Evolutionary conservation across 2,797 vertebrate species (phyloP), one percentile per base, ranked within the genome.

Genomic region (Cuculus canorus): DNA sequence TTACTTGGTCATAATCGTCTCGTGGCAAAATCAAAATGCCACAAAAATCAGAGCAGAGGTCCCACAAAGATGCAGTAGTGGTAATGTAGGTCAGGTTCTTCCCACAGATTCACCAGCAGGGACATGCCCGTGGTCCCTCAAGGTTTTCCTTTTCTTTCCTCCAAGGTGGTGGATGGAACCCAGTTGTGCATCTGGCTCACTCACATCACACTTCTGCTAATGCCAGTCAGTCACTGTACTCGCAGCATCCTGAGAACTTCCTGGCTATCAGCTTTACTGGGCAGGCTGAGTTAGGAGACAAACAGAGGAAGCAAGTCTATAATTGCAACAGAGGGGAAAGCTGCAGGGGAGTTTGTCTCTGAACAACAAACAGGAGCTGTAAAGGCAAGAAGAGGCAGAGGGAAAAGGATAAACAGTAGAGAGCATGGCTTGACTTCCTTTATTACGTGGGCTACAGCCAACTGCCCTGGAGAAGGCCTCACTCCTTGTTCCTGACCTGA

Each of bases 271-370:
- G 82, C 76, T 86, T 2, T 5, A 14, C 35, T 11, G 73, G 90
- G 77, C 81, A 64, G 60, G 83, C 69, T 27, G 81, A 60, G 77
- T 0, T 32, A 24, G 73, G 94, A 82, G 84, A 82, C 35, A 18
- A 81, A 24, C 43, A 48, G 81, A 76, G 82, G 89, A 93, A 94
- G 79, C 71, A 33, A 91, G 66, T 2, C 84, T 30, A 15, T 60
- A 65, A 89, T 69, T 79, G 84, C 66, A 5, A 91, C 93, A 93
- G 86, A 96, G 91, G 93, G 94, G 59, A 91, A 96, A 92, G 75
- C 95, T 47, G 91, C 82, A 39, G 91, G 89, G 87, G 84, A 60
- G 87, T 30, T 84, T 17, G 91, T 85, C 82, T 76, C 59, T 57
- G 86, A 75, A 84, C 79, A 91, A 78, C 70, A 82, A 73, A 83